These are phyloP conservation scores for Suillia variegata DNA, from an alignment of 2,888 invertebrate genomes.

Conservation along the genomic window DNA sequence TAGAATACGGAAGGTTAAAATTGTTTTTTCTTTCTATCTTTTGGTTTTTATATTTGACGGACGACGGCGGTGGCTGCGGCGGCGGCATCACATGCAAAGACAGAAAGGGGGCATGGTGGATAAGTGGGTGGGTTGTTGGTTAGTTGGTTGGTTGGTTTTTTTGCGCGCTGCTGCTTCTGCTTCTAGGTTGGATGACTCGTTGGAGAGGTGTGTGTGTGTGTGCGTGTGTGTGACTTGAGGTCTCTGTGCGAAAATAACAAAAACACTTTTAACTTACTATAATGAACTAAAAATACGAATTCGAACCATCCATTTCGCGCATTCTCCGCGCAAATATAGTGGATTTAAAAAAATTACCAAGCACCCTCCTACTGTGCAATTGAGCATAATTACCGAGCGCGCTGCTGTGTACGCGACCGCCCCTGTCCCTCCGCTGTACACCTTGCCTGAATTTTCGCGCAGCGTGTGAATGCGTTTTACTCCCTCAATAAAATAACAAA, in stretches of 20 bases:
- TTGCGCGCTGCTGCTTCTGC: too few relatives aligned
- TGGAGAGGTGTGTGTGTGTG: too few relatives aligned
- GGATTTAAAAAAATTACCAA: conserved; percentile 47
- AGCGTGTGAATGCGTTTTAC: neutral
- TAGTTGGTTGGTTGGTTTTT: too few relatives aligned
- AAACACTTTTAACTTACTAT: conserved; percentile 48
- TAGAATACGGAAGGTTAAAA: conserved; percentile 10
- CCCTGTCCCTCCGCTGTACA: neutral
- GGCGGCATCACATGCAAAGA: too few relatives aligned
- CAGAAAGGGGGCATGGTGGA: too few relatives aligned
- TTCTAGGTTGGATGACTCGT: too few relatives aligned
- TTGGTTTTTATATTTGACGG: too few relatives aligned
- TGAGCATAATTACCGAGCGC: conserved; percentile 4
- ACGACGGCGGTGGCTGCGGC: too few relatives aligned
- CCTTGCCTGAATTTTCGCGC: neutral
- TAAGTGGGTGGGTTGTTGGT: too few relatives aligned
- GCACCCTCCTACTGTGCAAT: conserved; percentile 1
- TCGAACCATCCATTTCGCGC: conserved; percentile 38
- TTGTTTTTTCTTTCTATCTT: neutral
- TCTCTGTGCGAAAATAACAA: conserved; percentile 16
- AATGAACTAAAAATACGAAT: conserved; percentile 58
- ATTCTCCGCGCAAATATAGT: conserved; percentile 50
- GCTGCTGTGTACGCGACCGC: neutral
- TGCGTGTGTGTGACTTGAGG: neutral
- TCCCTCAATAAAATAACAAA: neutral